A percentile compares a stretch with the other conserved stretches of the same genome.
phyloP scores from a whole-genome alignment of 2,888 invertebrate species.

The Tetragnatha montana region DNA sequence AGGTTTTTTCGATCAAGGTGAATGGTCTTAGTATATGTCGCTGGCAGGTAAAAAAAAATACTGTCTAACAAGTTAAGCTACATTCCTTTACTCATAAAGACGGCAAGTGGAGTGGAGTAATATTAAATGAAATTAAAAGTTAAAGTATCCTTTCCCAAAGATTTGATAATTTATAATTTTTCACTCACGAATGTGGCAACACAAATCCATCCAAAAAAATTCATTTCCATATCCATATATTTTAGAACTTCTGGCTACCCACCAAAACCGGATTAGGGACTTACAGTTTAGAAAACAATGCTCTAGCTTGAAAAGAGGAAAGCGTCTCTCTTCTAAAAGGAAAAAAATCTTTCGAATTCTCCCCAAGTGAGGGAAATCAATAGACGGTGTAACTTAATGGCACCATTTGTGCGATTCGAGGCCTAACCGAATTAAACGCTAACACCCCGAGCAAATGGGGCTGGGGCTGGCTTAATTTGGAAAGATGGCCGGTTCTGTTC shows the following conservation, averaged over 20 bases:
- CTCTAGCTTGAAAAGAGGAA: not conserved
- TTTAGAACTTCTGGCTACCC: not conserved
- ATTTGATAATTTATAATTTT: too few species aligned
- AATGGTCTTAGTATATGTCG: too few species aligned
- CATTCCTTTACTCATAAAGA: too few species aligned
- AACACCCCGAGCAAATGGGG: slow-evolving; percentile 29
- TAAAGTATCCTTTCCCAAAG: not conserved
- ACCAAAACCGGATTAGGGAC: not conserved
- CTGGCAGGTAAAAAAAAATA: too few species aligned
- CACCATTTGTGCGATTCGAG: slow-evolving; percentile 41
- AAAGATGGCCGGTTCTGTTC: slow-evolving; percentile 31
- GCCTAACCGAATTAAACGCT: slow-evolving; percentile 49
- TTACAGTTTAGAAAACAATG: not conserved
- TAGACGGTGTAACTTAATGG: slow-evolving; percentile 32
- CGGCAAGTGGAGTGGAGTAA: too few species aligned
- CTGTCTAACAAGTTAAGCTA: too few species aligned
- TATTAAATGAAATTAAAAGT: too few species aligned
- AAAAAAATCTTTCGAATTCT: not conserved
- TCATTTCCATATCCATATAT: not conserved
- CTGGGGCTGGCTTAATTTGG: slow-evolving; percentile 10
- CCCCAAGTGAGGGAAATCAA: slow-evolving; percentile 2
- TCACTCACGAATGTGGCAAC: too few species aligned
- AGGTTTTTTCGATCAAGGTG: too few species aligned
- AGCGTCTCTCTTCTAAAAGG: too few species aligned
- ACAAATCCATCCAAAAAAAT: not conserved